Base-by-base conservation (phyloP, 2,888 invertebrate genomes). In the Tenthredo scrophulariae region DNA sequence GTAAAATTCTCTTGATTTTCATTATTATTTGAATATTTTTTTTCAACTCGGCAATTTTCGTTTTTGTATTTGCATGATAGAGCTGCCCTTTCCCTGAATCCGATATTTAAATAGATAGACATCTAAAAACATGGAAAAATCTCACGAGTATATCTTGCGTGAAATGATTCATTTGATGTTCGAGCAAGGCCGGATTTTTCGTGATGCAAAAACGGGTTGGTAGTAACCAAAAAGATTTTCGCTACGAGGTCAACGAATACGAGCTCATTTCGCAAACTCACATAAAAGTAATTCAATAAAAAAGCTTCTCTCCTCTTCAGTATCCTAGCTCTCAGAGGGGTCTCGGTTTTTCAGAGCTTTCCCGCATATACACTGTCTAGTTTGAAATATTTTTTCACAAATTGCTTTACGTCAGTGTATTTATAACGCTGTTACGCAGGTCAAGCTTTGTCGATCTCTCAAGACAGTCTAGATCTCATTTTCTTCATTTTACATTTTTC, bases 251-350 rank as follows among this genome's bases (percentile, higher is more conserved):
- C 77, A 54, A 77, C 77, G 54, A 77, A 54, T 33, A 77, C 77
- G 54, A 77, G 29, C 77, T 77, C 77, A 77, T 77, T 77, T 54
- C 50, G 33, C 29, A 50, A 77, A 54, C 29, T 77, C 54, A n/a
- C 50, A 77, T 77, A 77, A 77, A 77, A 77, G 77, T 77, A 77
- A 77, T 77, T 77, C 77, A 77, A 77, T 77, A 77, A 74, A 74
- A 74, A 74, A 43, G 72, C 72, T 74, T 43, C 43, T 22, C 22
- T n/a, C 29, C 50, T 33, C 29, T 26, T 33, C 26, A 46, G 29
- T n/a, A 29, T 54, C n/a, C 33, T 77, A 10, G 18, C 74, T 50
- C 54, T 18, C 33, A 54, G 50, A 22, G 9, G 22, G 58, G 18
- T 33, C 33, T 15, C 33, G 1, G 33, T 15, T 67, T 62, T 22